A percentile compares a stretch with the other conserved stretches of the same genome.
Evolutionary conservation across 2,888 invertebrate genomes (phyloP).

Genomic region (Beris chalybata): DNA sequence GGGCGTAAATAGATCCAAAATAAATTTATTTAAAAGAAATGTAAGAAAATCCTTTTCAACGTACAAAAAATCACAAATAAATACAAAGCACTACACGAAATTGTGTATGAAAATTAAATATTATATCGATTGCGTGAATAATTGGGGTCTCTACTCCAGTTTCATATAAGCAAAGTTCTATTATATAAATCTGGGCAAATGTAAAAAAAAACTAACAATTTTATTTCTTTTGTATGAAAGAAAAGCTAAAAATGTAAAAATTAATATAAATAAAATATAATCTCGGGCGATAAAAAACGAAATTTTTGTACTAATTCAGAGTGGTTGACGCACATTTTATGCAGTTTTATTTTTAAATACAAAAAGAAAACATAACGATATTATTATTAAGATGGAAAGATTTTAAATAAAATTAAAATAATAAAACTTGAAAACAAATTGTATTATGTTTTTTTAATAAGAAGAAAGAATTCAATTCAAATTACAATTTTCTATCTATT

Average conservation of each 20-base stretch:
- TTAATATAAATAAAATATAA: background rate
- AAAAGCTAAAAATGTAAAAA: slow-evolving; percentile 1
- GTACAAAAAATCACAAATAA: background rate
- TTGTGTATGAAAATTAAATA: background rate
- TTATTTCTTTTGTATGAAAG: background rate
- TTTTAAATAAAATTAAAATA: background rate
- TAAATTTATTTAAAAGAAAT: background rate
- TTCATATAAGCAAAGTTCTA: background rate
- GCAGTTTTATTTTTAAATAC: slow-evolving; percentile 1
- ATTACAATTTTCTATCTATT: background rate
- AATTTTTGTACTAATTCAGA: background rate
- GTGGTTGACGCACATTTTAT: slow-evolving; percentile 8
- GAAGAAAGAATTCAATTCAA: background rate
- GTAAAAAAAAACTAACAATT: background rate
- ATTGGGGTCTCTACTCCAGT: too few relatives aligned
- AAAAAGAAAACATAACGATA: background rate
- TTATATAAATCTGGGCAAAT: background rate
- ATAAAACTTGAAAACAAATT: background rate
- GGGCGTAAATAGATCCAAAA: background rate
- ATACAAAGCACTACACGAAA: background rate
- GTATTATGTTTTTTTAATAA: background rate
- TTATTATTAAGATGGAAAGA: background rate
- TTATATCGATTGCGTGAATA: background rate
- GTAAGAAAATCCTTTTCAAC: background rate
- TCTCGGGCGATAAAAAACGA: background rate